Percentiles rank a stretch among this genome's conserved stretches.
Evolutionary conservation across 2,797 vertebrate species (phyloP).

Genomic region (Tenualosa thibaudeaui): DNA sequence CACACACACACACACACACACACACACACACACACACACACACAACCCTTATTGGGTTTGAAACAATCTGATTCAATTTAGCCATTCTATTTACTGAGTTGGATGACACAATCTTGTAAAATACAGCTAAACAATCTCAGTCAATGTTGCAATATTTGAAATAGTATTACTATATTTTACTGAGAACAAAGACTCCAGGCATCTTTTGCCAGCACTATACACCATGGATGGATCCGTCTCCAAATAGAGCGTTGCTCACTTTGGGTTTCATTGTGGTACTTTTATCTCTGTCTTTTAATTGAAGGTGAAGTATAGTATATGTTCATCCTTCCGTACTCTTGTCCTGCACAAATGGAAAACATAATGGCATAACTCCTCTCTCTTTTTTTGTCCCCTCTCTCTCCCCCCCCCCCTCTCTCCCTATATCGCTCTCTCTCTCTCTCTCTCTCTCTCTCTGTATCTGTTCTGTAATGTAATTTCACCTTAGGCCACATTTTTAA

Average conservation of each 20-base stretch:
- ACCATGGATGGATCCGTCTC: background rate
- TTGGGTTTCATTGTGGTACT: constrained; percentile 51
- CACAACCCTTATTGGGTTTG: background rate
- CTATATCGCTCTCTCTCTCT: background rate
- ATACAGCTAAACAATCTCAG: background rate
- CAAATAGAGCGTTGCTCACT: constrained; percentile 60
- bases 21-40: constrained; percentile 16
- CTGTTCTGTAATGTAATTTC: constrained; percentile 67
- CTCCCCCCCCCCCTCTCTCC: background rate
- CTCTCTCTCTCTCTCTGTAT: constrained; percentile 26
- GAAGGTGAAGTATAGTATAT: constrained; percentile 63
- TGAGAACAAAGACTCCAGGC: background rate
- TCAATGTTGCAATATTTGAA: background rate
- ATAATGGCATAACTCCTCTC: constrained; percentile 45
- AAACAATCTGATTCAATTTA: background rate
- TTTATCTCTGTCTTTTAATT: constrained; percentile 75
- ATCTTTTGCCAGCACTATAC: background rate
- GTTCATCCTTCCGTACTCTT: constrained; percentile 65
- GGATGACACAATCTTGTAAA: background rate
- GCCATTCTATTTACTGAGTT: background rate
- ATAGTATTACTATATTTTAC: background rate
- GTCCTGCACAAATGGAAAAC: constrained; percentile 60
- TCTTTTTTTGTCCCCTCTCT: background rate
- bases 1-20: background rate
- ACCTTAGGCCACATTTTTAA: constrained; percentile 71